Evolutionary conservation across 2,113 vertebrate genomes (phyloP).

Genomic region (Python bivittatus): DNA sequence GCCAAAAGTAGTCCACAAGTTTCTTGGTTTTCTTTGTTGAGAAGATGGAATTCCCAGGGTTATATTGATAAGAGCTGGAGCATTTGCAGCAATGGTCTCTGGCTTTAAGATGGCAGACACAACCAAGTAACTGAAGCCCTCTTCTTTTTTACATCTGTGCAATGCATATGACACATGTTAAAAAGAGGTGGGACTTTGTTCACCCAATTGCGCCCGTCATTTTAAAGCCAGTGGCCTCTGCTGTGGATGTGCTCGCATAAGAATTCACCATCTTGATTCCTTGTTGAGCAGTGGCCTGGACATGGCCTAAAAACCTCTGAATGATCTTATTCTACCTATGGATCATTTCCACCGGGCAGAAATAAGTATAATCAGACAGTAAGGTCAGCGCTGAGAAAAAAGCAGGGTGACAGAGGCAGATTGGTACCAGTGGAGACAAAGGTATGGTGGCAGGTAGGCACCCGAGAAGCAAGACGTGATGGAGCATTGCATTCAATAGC

Average conservation of each 20-base stretch:
- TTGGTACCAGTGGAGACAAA: not conserved
- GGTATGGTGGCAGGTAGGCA: not conserved
- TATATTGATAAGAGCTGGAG: not conserved
- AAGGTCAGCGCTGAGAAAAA: not conserved
- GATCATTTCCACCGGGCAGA: not conserved
- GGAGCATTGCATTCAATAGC: not conserved
- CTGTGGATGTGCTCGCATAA: not conserved
- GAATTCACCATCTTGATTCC: not conserved
- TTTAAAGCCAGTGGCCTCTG: not conserved
- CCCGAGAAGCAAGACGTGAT: not conserved
- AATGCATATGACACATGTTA: not conserved
- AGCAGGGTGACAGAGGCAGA: not conserved
- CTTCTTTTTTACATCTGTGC: not conserved
- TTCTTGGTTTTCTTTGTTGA: not conserved
- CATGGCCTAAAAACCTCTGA: not conserved
- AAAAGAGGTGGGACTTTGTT: not conserved
- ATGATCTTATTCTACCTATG: not conserved
- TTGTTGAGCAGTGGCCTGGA: not conserved
- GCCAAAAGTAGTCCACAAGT: not conserved
- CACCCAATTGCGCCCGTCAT: not conserved
- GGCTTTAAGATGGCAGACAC: not conserved
- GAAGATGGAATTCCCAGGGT: not conserved
- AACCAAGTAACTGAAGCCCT: not conserved
- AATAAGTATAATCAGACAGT: not conserved
- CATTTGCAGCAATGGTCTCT: not conserved